A percentile compares a stretch with the other conserved stretches of the same genome.
phyloP scores from a whole-genome alignment of 2,113 vertebrate species.

The Labeo catla region DNA sequence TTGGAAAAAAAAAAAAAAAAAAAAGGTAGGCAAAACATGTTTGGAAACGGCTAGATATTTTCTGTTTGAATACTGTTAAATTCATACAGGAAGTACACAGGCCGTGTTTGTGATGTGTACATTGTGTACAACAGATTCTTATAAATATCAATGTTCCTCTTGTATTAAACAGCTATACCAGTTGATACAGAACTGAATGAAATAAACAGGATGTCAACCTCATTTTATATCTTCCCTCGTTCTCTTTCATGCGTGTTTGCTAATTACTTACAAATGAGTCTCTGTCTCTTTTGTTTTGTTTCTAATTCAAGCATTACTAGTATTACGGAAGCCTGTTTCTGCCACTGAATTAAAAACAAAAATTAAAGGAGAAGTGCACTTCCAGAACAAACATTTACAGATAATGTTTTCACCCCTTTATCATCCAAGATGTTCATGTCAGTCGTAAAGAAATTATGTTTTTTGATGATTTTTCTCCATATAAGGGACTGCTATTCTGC shows the following conservation, averaged over 20 bases:
- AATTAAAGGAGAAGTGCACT: too few relatives aligned
- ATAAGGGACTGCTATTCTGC: too few relatives aligned
- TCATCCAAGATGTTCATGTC: too few relatives aligned
- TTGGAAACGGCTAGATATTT: not conserved
- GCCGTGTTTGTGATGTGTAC: not conserved
- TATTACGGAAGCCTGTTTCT: not conserved
- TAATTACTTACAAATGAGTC: not conserved
- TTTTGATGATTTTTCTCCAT: too few relatives aligned
- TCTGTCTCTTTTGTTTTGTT: not conserved
- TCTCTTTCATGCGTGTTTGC: not conserved
- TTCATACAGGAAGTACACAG: not conserved
- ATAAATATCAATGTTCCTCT: not conserved
- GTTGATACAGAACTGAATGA: not conserved
- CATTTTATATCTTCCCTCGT: not conserved
- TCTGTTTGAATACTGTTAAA: not conserved
- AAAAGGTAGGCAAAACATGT: not conserved
- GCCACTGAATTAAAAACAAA: not conserved
- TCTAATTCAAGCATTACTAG: not conserved
- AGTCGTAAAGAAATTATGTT: too few relatives aligned
- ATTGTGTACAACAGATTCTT: not conserved
- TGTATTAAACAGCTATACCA: not conserved
- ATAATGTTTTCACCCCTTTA: too few relatives aligned
- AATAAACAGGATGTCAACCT: slow-evolving; percentile 40
- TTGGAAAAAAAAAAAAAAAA: not conserved
- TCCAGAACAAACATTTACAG: too few relatives aligned